Conservation (phyloP, 2,113 vertebrate species). For the Odontophorus gujanensis region DNA sequence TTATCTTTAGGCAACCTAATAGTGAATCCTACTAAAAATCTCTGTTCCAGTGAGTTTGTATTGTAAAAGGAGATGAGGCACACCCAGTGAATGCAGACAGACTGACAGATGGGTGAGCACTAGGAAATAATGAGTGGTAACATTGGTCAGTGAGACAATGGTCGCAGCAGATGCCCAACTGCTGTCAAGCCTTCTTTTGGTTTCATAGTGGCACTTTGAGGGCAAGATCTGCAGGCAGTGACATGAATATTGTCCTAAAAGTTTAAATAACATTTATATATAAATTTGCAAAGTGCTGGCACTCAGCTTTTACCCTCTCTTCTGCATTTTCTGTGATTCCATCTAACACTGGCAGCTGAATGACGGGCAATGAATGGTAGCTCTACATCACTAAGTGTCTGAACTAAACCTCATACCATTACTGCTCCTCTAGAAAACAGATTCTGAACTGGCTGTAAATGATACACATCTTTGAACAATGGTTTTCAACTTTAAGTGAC, state of each 20-base stretch:
- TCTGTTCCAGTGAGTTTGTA: background rate
- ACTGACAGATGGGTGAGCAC: constrained; percentile 34
- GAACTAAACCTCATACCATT: background rate
- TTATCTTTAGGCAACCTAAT: background rate
- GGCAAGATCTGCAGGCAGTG: background rate
- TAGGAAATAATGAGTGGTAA: constrained; percentile 14
- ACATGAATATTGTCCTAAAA: background rate
- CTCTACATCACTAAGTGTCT: background rate
- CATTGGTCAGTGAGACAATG: background rate
- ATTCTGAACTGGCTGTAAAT: background rate
- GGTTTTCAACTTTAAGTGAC: background rate
- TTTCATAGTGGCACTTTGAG: background rate
- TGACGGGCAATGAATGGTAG: constrained; percentile 79
- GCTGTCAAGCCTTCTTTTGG: background rate
- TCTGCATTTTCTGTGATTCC: constrained; percentile 80
- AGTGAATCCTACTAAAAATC: background rate
- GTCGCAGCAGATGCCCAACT: constrained; percentile 9
- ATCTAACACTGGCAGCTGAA: constrained; percentile 83
- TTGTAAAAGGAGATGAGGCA: background rate
- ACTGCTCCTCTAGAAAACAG: background rate
- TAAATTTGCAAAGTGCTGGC: constrained; percentile 77
- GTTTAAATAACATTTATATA: constrained; percentile 25
- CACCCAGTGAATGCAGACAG: background rate
- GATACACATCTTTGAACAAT: background rate
- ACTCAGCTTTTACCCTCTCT: constrained; percentile 82